phyloP scores from a whole-genome alignment of 2,797 vertebrate genomes.

The Synaphobranchus kaupii region DNA sequence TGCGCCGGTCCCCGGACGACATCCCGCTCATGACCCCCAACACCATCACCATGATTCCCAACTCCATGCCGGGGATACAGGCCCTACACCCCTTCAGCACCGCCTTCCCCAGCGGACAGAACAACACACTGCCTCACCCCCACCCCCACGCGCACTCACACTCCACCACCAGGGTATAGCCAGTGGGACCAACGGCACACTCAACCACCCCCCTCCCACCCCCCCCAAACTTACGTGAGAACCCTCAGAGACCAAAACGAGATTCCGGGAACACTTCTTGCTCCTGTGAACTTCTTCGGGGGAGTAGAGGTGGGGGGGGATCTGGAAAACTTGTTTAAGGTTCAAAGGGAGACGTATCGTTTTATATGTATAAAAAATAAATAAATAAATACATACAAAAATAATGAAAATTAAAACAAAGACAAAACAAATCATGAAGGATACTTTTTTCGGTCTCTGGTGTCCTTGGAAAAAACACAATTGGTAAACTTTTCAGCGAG shows the following conservation, averaged over 20 bases:
- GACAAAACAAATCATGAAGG: constrained; percentile 54
- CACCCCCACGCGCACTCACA: constrained; percentile 92
- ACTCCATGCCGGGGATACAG: constrained; percentile 93
- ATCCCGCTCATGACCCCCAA: constrained; percentile 99
- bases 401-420: constrained; percentile 50
- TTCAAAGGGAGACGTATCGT: constrained; percentile 53
- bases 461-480: constrained; percentile 62
- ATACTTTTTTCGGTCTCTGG: constrained; percentile 56
- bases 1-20: constrained; percentile 97
- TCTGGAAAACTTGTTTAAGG: constrained; percentile 35
- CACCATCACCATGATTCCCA: constrained; percentile 99
- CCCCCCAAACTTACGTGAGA: constrained; percentile 11
- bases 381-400: constrained; percentile 36
- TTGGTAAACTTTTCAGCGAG: constrained; percentile 60
- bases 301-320: not conserved
- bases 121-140: constrained; percentile 94
- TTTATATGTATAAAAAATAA: constrained; percentile 60
- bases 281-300: not conserved
- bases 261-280: not conserved
- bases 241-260: constrained; percentile 24
- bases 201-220: not conserved
- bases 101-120: constrained; percentile 94
- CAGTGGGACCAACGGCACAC: constrained; percentile 66
- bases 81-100: constrained; percentile 96
- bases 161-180: constrained; percentile 99